Evolutionary conservation across 2,797 vertebrate species (phyloP), one percentile per base, ranked within the genome.

Genomic region (Emydoidea blandingii): DNA sequence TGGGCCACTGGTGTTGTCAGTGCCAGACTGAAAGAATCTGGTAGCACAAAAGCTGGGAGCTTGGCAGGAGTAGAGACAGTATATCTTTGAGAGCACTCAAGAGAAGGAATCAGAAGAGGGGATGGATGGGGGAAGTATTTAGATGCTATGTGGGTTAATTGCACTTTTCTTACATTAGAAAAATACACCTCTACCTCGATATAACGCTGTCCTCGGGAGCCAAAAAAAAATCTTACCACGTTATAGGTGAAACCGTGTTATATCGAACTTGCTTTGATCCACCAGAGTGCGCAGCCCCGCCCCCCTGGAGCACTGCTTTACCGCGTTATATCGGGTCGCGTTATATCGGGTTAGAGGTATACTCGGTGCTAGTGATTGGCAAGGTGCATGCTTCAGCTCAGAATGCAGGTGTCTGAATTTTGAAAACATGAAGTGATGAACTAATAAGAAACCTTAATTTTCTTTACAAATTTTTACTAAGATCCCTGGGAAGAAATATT

Each of bases 11-110:
- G 65, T 0, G 2, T 87, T 68, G 89, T 95, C 89, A 88, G 80
- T 62, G 90, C 91, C 95, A 95, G 91, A 78, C 44, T 27, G 52
- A 95, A 96, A 96, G 97, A 96, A 95, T 93, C 49, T n/a, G 0
- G 1, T 44, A n/a, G 62, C 89, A 97, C 93, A 98, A 98, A 97
- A 95, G 86, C 79, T 92, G 65, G 29, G 84, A 96, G 53, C 16
- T 84, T 29, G 53, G 85, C n/a, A 27, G 80, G 78, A 95, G 82
- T 89, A 96, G 83, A 83, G 68, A 84, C 47, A 92, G 81, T 3
- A 23, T 62, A 84, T 92, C 81, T 91, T 74, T 82, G 44, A 49
- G 31, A 89, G 74, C 0, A 57, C 59, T 54, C 53, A 68, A 91
- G 93, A 83, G 37, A 52, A 37, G 92, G 93, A 47, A 85, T 79